Percentiles rank a stretch among this genome's conserved stretches.
Conservation (phyloP, 2,113 vertebrate species). For the Coptodon bakossiorum region DNA sequence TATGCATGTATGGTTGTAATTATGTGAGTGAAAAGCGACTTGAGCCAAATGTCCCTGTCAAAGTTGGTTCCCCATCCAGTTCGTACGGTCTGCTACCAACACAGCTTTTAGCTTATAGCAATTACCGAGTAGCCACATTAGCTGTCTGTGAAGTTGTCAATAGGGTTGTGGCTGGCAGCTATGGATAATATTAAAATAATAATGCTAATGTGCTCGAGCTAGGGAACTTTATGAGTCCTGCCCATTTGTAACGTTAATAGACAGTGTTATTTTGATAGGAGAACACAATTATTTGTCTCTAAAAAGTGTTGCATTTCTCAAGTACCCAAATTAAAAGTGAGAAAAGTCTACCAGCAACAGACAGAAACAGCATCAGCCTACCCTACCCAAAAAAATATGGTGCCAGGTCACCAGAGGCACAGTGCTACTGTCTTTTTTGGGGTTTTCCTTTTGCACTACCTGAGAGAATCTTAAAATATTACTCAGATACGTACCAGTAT, state of each 20-base stretch:
- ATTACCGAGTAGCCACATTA: not conserved
- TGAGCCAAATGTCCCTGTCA: rapidly evolving
- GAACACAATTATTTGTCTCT: not conserved
- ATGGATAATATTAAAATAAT: not conserved
- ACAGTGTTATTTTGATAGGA: not conserved
- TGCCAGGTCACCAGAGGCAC: not conserved
- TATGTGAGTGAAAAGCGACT: not conserved
- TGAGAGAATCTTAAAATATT: not conserved
- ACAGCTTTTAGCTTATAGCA: not conserved
- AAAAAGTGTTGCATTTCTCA: not conserved
- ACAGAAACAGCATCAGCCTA: not conserved
- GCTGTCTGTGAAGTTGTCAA: not conserved
- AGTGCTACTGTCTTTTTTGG: rapidly evolving
- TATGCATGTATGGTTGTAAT: not conserved
- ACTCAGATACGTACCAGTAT: not conserved
- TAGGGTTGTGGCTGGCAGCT: not conserved
- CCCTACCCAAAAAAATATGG: not conserved
- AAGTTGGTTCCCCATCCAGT: not conserved
- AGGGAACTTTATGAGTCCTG: not conserved
- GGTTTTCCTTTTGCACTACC: rapidly evolving
- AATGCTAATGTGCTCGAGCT: not conserved
- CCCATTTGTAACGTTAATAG: not conserved
- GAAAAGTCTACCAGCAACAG: not conserved
- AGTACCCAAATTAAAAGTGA: not conserved
- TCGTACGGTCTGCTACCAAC: not conserved